Evolutionary conservation across 2,888 invertebrate species (phyloP).

Genomic region (Girardia tigrina): DNA sequence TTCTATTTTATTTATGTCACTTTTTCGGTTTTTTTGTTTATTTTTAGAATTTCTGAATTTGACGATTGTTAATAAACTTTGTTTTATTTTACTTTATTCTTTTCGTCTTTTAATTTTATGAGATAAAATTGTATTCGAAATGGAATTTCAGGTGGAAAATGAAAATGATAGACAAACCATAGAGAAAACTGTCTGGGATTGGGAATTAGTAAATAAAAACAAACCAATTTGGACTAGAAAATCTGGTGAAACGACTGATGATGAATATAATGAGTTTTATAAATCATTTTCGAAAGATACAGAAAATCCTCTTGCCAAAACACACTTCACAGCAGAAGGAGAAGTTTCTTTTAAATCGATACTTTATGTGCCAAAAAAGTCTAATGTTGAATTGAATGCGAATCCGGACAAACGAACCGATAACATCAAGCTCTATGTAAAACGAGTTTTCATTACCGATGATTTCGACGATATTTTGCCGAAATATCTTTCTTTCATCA

Average conservation of each 20-base stretch:
- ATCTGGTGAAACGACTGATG: slow-evolving; percentile 65
- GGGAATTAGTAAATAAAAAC: slow-evolving; percentile 84
- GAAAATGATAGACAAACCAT: slow-evolving; percentile 63
- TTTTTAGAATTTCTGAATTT: no score
- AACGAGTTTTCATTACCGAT: slow-evolving; percentile 95
- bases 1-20: no score
- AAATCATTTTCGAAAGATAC: slow-evolving; percentile 78
- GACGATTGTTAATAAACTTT: no score
- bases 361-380: slow-evolving; percentile 66
- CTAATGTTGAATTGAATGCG: slow-evolving; percentile 59
- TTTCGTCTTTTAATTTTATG: no score
- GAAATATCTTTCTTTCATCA: slow-evolving; percentile 81
- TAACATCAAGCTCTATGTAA: slow-evolving; percentile 81
- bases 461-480: slow-evolving; percentile 98
- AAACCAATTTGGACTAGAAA: slow-evolving; percentile 98
- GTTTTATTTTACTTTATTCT: no score
- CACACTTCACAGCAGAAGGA: slow-evolving; percentile 93
- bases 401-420: slow-evolving; percentile 85
- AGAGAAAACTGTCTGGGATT: slow-evolving; percentile 91
- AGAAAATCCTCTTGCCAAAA: slow-evolving; percentile 67
- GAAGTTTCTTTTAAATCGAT: slow-evolving; percentile 96
- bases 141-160: slow-evolving; percentile 55
- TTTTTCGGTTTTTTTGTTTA: no score
- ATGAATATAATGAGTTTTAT: slow-evolving; percentile 87
- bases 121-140: no score